Evolutionary conservation across 2,888 invertebrate species (phyloP).

Genomic region (Nowickia ferox): DNA sequence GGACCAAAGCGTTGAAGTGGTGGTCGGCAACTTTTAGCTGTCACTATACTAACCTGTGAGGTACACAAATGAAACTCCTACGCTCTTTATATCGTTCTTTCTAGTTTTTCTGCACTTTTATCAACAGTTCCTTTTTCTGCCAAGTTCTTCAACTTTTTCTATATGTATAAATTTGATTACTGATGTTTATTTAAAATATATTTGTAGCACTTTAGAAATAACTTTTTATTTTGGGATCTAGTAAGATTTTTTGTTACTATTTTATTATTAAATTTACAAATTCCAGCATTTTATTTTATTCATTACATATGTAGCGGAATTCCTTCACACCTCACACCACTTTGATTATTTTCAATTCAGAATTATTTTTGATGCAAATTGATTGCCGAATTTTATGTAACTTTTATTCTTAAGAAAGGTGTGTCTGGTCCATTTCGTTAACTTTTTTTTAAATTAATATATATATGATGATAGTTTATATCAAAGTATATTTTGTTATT

Average conservation of each 20-base stretch:
- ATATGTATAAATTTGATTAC: slow-evolving; percentile 21
- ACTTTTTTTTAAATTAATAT: no score
- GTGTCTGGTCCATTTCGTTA: background rate
- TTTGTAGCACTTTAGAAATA: background rate
- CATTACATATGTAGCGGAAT: background rate
- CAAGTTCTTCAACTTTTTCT: slow-evolving; percentile 20
- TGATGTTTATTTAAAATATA: background rate
- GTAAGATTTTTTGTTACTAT: background rate
- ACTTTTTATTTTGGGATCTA: background rate
- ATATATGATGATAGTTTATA: no score
- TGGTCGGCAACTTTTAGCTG: no score
- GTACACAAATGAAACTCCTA: no score
- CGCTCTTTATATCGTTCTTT: slow-evolving; percentile 52
- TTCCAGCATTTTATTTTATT: background rate
- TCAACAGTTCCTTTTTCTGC: slow-evolving; percentile 52
- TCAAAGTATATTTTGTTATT: no score
- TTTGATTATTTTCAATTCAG: background rate
- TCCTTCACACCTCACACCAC: background rate
- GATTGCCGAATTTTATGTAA: no score
- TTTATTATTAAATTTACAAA: background rate
- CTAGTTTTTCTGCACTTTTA: slow-evolving; percentile 41
- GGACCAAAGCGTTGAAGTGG: no score
- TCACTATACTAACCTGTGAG: no score
- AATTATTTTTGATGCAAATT: background rate
- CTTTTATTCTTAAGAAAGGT: background rate